A percentile compares a stretch with the other conserved stretches of the same genome.
Conservation (phyloP, 2,888 invertebrate genomes). For the Euphydryas editha region DNA sequence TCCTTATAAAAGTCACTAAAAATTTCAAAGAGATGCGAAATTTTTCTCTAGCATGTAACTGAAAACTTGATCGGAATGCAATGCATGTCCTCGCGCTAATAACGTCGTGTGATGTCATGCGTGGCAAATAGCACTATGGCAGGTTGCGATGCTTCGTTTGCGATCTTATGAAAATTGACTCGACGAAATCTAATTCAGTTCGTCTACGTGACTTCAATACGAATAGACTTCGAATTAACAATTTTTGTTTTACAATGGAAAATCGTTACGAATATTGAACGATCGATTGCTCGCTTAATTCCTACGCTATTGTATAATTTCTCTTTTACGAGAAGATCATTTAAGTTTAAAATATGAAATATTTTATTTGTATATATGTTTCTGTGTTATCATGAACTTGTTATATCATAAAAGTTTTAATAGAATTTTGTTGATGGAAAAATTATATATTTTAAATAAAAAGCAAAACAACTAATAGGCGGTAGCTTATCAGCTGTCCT, state of each 20-base stretch:
- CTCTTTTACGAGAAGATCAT: too few relatives aligned
- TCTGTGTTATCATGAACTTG: too few relatives aligned
- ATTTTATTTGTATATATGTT: too few relatives aligned
- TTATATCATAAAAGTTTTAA: too few relatives aligned
- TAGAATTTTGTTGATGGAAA: too few relatives aligned
- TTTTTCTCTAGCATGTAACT: conserved; percentile 10
- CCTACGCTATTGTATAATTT: background rate
- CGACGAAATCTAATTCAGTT: conserved; percentile 44
- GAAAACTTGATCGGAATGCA: conserved; percentile 30
- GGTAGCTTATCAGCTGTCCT: too few relatives aligned
- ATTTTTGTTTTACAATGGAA: conserved; percentile 31
- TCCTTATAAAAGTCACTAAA: background rate
- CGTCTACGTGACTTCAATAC: conserved; percentile 41
- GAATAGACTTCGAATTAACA: conserved; percentile 29
- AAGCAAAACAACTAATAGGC: too few relatives aligned
- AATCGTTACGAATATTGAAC: conserved; percentile 23
- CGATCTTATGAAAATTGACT: conserved; percentile 47
- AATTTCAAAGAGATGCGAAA: conserved; percentile 6
- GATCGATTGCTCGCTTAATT: conserved; percentile 13
- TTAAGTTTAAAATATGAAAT: too few relatives aligned
- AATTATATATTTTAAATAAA: too few relatives aligned
- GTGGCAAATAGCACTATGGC: conserved; percentile 47
- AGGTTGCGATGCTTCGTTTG: conserved; percentile 44
- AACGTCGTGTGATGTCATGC: conserved; percentile 40
- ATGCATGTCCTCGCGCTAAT: conserved; percentile 35